phyloP scores from a whole-genome alignment of 2,113 vertebrate species.

The Corydoras sp. region DNA sequence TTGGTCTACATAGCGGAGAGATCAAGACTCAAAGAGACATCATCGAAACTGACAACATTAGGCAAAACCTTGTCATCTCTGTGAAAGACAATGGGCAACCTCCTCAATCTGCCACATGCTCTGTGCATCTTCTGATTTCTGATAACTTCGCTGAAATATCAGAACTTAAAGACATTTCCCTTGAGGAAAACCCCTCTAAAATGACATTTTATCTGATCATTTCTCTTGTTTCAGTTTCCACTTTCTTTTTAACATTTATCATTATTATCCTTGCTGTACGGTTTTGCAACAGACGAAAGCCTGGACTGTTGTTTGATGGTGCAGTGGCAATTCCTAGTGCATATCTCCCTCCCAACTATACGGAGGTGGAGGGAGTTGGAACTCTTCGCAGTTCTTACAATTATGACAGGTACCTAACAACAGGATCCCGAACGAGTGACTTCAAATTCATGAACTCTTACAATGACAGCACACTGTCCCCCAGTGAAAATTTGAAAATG shows the following conservation, averaged over 20 bases:
- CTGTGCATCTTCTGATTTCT: constrained; percentile 51
- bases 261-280: constrained; percentile 39
- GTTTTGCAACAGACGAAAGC: constrained; percentile 43
- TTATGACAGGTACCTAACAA: no score
- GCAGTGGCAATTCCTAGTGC: neutral
- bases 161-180: constrained; percentile 45
- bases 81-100: constrained; percentile 77
- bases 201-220: constrained; percentile 41
- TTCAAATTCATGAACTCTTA: constrained; percentile 34
- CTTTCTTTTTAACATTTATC: constrained; percentile 47
- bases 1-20: constrained; percentile 74
- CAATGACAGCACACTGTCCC: constrained; percentile 29
- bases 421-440: constrained; percentile 6
- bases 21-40: constrained; percentile 70
- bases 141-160: constrained; percentile 47
- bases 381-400: no score
- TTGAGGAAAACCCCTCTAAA: neutral
- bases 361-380: no score
- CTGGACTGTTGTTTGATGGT: constrained; percentile 14
- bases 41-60: constrained; percentile 66
- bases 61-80: constrained; percentile 70
- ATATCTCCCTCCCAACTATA: no score
- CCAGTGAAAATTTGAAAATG: constrained; percentile 6
- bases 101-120: constrained; percentile 64
- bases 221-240: constrained; percentile 43